Evolutionary conservation across 2,113 vertebrate species (phyloP).

Genomic region (Hippocampus zosterae): DNA sequence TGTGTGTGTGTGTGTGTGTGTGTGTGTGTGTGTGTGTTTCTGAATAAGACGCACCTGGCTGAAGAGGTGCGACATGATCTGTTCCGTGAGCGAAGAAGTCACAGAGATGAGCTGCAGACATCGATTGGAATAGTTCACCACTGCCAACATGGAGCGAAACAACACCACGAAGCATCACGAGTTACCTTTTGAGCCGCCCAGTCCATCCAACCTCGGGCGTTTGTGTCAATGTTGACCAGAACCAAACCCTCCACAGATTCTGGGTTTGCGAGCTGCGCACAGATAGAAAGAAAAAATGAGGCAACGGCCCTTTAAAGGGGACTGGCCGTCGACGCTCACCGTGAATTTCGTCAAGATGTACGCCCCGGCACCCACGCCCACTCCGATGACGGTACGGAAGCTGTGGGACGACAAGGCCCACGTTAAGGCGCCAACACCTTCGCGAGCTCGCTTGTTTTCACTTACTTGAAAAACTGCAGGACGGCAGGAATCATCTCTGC

Average conservation of each 20-base stretch:
- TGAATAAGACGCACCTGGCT: slow-evolving; percentile 72
- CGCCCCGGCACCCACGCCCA: slow-evolving; percentile 88
- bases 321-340: slow-evolving; percentile 61
- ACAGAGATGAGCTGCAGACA: slow-evolving; percentile 75
- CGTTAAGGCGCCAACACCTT: background rate
- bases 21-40: no score
- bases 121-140: background rate
- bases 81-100: slow-evolving; percentile 81
- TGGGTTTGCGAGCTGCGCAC: slow-evolving; percentile 74
- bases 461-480: slow-evolving; percentile 88
- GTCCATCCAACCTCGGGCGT: slow-evolving; percentile 88
- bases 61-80: slow-evolving; percentile 86
- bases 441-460: background rate
- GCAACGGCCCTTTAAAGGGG: background rate
- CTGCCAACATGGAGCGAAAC: background rate
- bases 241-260: slow-evolving; percentile 87
- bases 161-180: background rate
- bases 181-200: slow-evolving; percentile 89
- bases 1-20: no score
- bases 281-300: background rate
- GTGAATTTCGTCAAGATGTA: slow-evolving; percentile 82
- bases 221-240: slow-evolving; percentile 85
- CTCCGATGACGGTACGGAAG: slow-evolving; percentile 83
- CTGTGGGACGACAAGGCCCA: slow-evolving; percentile 50
- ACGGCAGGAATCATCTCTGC: slow-evolving; percentile 86